A percentile compares a stretch with the other conserved stretches of the same genome.
Conservation (phyloP, 1,140 invertebrate genomes). For the Cryptotermes secundus region DNA sequence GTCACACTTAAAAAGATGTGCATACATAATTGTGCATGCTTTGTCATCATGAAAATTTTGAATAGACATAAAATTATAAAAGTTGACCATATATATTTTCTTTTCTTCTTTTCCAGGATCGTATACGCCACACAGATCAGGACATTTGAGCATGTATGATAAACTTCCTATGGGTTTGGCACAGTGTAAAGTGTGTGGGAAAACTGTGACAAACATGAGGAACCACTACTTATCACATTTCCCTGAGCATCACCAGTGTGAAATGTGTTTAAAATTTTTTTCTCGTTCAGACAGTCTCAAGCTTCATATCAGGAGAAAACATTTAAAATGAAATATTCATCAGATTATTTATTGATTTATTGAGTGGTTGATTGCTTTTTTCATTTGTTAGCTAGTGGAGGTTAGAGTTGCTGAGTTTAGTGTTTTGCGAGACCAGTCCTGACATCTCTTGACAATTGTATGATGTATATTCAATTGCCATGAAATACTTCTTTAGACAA, state of each 20-base stretch:
- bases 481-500: too few species aligned
- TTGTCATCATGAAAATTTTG: background rate
- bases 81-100: constrained; percentile 16
- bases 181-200: constrained; percentile 35
- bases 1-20: background rate
- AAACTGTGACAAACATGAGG: constrained; percentile 31
- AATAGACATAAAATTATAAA: background rate
- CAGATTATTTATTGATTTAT: background rate
- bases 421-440: too few species aligned
- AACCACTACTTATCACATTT: constrained; percentile 28
- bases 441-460: too few species aligned
- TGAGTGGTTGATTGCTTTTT: background rate
- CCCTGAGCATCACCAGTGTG: constrained; percentile 25
- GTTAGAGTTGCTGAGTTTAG: too few species aligned
- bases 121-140: background rate
- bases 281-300: constrained; percentile 26
- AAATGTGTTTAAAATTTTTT: constrained; percentile 23
- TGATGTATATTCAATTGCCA: too few species aligned
- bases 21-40: background rate
- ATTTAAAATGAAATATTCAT: background rate
- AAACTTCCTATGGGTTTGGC: constrained; percentile 33
- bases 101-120: constrained; percentile 15
- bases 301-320: constrained; percentile 13
- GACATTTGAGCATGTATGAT: constrained; percentile 28
- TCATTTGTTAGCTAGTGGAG: too few species aligned